phyloP scores from a whole-genome alignment of 2,797 vertebrate genomes.

The Ficedula albicollis region DNA sequence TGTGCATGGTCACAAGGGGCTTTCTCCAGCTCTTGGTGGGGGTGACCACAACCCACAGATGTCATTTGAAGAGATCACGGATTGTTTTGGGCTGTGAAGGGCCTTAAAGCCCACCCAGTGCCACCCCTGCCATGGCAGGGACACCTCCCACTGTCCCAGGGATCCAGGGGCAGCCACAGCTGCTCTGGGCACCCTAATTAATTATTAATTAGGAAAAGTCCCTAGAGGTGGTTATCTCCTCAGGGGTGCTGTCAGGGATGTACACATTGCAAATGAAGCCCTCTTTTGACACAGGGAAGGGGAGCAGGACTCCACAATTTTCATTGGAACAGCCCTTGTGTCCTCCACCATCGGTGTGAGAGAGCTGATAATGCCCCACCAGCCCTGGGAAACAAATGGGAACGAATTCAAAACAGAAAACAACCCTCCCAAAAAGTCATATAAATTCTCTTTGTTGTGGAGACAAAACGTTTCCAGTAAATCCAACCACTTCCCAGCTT shows the following conservation, averaged over 20 bases:
- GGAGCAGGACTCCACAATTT: background rate
- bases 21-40: background rate
- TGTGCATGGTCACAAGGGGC: accelerated
- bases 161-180: background rate
- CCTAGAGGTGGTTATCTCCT: background rate
- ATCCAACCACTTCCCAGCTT: background rate
- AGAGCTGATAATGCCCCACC: background rate
- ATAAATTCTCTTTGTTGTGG: slow-evolving; percentile 19
- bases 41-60: too few species aligned
- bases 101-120: background rate
- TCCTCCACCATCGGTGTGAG: background rate
- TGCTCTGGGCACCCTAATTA: background rate
- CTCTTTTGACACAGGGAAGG: background rate
- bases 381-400: background rate
- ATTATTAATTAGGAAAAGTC: background rate
- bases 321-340: background rate
- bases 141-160: background rate
- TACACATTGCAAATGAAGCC: background rate
- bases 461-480: background rate
- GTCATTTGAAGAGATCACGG: accelerated
- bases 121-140: background rate
- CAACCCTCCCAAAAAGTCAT: background rate
- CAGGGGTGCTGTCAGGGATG: background rate
- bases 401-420: background rate
- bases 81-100: background rate